Conservation (phyloP, 2,797 vertebrate genomes). For the Antrozous pallidus region DNA sequence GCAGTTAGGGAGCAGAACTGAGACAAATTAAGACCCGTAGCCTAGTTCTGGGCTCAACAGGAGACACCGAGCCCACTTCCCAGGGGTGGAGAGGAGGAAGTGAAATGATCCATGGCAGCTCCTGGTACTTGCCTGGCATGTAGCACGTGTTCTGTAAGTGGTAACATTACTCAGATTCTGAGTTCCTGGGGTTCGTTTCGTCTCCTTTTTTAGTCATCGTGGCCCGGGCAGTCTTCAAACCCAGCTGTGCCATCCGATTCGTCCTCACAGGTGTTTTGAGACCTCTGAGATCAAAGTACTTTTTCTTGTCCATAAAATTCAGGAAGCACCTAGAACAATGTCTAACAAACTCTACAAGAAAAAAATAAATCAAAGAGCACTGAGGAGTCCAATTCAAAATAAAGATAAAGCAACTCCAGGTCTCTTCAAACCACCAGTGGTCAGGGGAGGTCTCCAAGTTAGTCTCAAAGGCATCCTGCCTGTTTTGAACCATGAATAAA, state of each 20-base stretch:
- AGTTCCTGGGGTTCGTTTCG: background rate
- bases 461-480: background rate
- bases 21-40: background rate
- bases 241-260: background rate
- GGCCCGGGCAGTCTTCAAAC: background rate
- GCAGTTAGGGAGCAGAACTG: background rate
- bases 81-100: background rate
- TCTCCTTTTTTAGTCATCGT: background rate
- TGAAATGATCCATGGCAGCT: background rate
- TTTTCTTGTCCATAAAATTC: background rate
- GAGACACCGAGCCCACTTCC: background rate
- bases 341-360: background rate
- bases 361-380: background rate
- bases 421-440: background rate
- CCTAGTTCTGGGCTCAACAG: background rate
- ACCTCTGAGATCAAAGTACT: background rate
- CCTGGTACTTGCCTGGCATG: background rate
- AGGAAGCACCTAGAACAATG: background rate
- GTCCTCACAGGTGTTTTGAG: background rate
- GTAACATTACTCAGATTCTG: background rate
- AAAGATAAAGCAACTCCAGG: background rate
- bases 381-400: background rate
- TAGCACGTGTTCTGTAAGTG: fast-evolving
- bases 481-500: background rate
- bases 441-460: background rate